Conservation (phyloP, 2,113 vertebrate genomes). For the Oreochromis aureus region DNA sequence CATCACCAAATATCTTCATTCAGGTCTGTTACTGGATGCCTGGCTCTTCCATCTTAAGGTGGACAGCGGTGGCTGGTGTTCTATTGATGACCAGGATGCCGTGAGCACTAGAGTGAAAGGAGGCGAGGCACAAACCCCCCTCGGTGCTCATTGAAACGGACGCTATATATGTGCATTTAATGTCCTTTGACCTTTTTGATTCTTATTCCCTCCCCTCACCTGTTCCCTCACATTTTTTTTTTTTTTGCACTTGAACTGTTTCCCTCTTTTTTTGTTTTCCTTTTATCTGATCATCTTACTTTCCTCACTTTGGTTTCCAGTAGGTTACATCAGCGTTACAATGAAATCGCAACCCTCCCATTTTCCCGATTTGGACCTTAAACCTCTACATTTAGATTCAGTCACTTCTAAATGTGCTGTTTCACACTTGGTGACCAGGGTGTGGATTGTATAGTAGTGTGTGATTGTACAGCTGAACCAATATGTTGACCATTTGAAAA, state of each 20-base stretch:
- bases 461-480: conserved; percentile 45
- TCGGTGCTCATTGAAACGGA: neutral
- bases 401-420: neutral
- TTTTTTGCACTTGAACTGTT: conserved; percentile 28
- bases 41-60: conserved; percentile 66
- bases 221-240: conserved; percentile 35
- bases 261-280: conserved; percentile 37
- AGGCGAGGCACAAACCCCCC: neutral
- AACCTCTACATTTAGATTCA: neutral
- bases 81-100: neutral
- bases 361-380: neutral
- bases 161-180: neutral
- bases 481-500: conserved; percentile 28
- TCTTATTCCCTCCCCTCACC: neutral
- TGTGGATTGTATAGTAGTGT: conserved; percentile 50
- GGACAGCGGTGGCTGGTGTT: neutral
- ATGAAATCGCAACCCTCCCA: neutral
- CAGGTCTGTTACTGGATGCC: conserved; percentile 67
- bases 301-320: conserved; percentile 37
- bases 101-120: neutral
- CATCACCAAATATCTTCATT: neutral
- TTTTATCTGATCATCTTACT: conserved; percentile 26
- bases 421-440: conserved; percentile 18
- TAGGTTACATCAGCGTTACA: neutral
- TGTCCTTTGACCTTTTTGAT: neutral